Base-by-base conservation (phyloP, 2,888 invertebrate genomes). In the Hyles lineata region DNA sequence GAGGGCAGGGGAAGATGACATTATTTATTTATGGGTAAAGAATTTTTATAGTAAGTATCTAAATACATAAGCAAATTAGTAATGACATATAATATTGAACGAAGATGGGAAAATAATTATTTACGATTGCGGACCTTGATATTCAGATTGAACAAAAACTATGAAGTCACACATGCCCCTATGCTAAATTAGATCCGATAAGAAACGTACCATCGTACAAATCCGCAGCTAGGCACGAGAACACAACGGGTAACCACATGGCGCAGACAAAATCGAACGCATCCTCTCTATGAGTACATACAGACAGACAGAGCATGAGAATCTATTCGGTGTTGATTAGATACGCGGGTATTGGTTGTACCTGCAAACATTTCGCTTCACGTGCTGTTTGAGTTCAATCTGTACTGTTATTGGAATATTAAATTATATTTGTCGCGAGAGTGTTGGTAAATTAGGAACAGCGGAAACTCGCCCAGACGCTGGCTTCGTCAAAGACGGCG, bases 311-410 rank as follows among this genome's bases (percentile, higher is more conserved):
- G 70, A 62, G 29, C 50, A 60, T 67, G 67, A 67, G 67, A 67
- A 67, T 76, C 74, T 70, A 61, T 69, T 62, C 61, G 29, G 62
- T 70, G 77, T 77, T 77, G 76, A 76, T 79, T 77, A 78, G 74
- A 75, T 78, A 76, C 78, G 61, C 61, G 74, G 60, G 71, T 71
- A 74, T 74, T 73, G 72, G 58, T 50, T 62, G 58, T 70, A 67
- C 72, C 70, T n/a, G 76, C 76, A 78, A 78, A 80, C 78, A 80
- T 74, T 77, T 72, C 72, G 55, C 58, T 21, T 70, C 74, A 77
- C 74, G 73, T 71, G 74, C 70, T 80, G 78, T 80, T 83, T 80
- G 81, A 77, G 75, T 79, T 78, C 78, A 78, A 79, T 81, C 78
- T 75, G 75, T 55, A 70, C 75, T 72, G 76, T 78, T 80, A 81